These are phyloP conservation scores for Platysternon megacephalum DNA, from an alignment of 2,113 vertebrate species.

Conservation along the genomic window DNA sequence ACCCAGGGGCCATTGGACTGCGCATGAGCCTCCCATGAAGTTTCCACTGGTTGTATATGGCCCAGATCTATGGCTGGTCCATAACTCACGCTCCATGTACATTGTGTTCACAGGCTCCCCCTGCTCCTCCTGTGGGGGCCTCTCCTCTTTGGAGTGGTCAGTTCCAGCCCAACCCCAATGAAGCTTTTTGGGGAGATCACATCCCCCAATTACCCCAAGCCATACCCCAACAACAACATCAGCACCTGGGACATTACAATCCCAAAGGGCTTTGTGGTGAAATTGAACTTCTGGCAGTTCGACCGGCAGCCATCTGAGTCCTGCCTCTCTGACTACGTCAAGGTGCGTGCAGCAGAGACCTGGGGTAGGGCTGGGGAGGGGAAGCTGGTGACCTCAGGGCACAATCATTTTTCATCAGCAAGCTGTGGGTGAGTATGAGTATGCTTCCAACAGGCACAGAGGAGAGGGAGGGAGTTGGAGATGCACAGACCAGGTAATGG, in stretches of 20 bases:
- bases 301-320: constrained; percentile 87
- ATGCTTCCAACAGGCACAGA: not conserved
- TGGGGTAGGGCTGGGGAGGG: not conserved
- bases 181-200: constrained; percentile 82
- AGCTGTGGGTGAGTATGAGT: too few species aligned
- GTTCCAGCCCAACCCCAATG: constrained; percentile 23
- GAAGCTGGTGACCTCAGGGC: not conserved
- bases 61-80: not conserved
- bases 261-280: constrained; percentile 84
- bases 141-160: constrained; percentile 18
- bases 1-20: not conserved
- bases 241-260: constrained; percentile 83
- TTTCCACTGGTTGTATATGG: not conserved
- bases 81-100: not conserved
- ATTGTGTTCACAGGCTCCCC: constrained; percentile 58
- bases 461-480: constrained; percentile 1
- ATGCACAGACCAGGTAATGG: not conserved
- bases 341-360: constrained; percentile 74
- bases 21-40: not conserved
- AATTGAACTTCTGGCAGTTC: constrained; percentile 87
- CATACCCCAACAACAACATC: constrained; percentile 83
- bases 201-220: constrained; percentile 86
- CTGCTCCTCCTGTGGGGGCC: constrained; percentile 1
- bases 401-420: not conserved
- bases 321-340: constrained; percentile 90